Evolutionary conservation across 2,888 invertebrate species (phyloP).

Genomic region (Alloplasta piceator): DNA sequence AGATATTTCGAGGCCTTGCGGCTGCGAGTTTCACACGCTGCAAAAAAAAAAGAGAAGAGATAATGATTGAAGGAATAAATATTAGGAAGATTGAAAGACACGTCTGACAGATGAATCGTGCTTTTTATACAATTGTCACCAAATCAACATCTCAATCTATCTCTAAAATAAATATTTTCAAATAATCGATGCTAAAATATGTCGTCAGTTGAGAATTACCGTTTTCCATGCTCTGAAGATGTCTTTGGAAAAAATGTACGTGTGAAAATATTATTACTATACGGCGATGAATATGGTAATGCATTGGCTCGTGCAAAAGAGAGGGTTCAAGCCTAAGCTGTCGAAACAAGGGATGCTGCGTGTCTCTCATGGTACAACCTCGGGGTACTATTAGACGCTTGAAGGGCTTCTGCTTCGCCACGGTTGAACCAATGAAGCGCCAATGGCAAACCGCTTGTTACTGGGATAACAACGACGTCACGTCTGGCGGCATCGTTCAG

Average conservation of each 20-base stretch:
- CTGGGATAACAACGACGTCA: slow-evolving; percentile 51
- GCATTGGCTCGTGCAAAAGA: background rate
- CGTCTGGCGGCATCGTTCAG: slow-evolving; percentile 26
- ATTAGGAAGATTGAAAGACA: slow-evolving; percentile 11
- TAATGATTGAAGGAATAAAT: background rate
- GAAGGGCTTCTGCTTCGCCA: slow-evolving; percentile 28
- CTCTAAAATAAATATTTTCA: background rate
- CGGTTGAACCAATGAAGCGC: slow-evolving; percentile 22
- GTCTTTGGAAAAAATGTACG: background rate
- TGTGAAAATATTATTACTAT: background rate
- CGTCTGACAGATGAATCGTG: slow-evolving; percentile 32
- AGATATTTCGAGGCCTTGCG: slow-evolving; percentile 19
- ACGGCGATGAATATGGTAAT: background rate
- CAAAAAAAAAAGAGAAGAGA: slow-evolving; percentile 8
- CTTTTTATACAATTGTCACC: slow-evolving; percentile 44
- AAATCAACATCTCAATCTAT: background rate
- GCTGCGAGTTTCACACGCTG: background rate
- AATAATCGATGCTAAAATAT: background rate
- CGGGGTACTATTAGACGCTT: slow-evolving; percentile 27
- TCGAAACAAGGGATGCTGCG: slow-evolving; percentile 47
- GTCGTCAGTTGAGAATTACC: background rate
- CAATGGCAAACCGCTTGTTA: slow-evolving; percentile 13
- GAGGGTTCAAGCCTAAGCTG: background rate
- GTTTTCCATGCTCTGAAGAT: background rate
- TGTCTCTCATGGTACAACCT: slow-evolving; percentile 16